These are phyloP conservation scores for Nothoprocta perdicaria DNA, from an alignment of 2,113 vertebrate species.

Conservation along the genomic window DNA sequence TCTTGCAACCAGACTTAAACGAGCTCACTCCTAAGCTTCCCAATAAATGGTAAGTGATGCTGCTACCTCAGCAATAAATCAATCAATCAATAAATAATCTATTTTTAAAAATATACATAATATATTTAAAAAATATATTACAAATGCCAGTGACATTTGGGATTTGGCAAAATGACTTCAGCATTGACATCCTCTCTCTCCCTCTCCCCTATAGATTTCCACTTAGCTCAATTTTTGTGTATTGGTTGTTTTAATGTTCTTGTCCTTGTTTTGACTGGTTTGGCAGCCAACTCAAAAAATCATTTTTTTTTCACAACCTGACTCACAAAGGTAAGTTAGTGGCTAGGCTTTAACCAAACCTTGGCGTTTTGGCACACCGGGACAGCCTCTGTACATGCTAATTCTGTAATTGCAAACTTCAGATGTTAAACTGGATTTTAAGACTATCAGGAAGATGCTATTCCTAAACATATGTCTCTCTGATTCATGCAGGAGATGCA, in stretches of 20 bases:
- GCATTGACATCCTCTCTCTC: rapidly evolving
- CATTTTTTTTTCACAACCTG: neutral
- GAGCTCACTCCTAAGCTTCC: neutral
- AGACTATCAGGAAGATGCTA: neutral
- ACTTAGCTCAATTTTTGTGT: neutral
- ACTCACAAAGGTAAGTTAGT: neutral
- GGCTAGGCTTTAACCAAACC: neutral
- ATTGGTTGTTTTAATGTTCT: neutral
- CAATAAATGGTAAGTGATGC: neutral
- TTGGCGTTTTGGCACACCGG: rapidly evolving
- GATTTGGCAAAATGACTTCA: neutral
- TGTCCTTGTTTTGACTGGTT: neutral
- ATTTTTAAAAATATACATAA: too few species aligned
- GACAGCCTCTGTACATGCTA: neutral
- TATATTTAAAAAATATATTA: too few species aligned
- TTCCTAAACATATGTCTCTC: neutral
- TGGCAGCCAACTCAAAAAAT: neutral
- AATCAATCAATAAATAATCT: too few species aligned
- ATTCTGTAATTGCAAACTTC: neutral
- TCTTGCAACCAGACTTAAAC: neutral
- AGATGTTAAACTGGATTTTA: neutral
- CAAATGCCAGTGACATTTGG: rapidly evolving
- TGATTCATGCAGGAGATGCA: neutral
- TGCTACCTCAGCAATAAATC: neutral
- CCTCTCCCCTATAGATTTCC: neutral